Percentiles rank a stretch among this genome's conserved stretches.
These are phyloP conservation scores for Magallana gigas DNA, from an alignment of 1,140 invertebrate species.

Conservation along the genomic window DNA sequence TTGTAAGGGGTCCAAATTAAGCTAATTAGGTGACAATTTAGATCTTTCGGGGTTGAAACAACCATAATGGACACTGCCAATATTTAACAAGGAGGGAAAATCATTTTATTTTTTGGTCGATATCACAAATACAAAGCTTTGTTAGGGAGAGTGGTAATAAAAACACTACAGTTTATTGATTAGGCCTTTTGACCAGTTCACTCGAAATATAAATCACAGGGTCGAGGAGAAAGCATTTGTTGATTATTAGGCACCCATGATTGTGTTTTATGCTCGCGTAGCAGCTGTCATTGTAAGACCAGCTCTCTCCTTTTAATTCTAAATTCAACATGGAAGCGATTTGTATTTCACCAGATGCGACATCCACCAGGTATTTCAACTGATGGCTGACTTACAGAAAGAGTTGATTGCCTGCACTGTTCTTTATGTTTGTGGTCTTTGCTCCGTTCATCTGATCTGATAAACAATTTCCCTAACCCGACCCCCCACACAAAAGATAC, in stretches of 20 bases:
- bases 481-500: background rate
- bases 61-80: background rate
- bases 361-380: background rate
- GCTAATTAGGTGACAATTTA: constrained; percentile 9
- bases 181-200: constrained; percentile 35
- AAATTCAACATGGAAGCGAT: too few species aligned
- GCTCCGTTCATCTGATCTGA: background rate
- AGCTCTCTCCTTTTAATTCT: too few species aligned
- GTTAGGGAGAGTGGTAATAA: constrained; percentile 1
- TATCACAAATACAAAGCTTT: constrained; percentile 10
- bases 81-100: constrained; percentile 16
- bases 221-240: background rate
- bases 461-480: background rate
- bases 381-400: too few species aligned
- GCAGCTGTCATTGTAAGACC: background rate
- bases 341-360: constrained; percentile 9
- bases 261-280: constrained; percentile 2
- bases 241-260: constrained; percentile 5
- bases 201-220: constrained; percentile 1
- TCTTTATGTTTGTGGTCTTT: background rate
- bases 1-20: constrained; percentile 28
- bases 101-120: constrained; percentile 26
- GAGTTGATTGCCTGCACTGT: too few species aligned
- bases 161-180: constrained; percentile 14
- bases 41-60: background rate